Conservation (phyloP, 2,113 vertebrate genomes). For the Nestor notabilis region DNA sequence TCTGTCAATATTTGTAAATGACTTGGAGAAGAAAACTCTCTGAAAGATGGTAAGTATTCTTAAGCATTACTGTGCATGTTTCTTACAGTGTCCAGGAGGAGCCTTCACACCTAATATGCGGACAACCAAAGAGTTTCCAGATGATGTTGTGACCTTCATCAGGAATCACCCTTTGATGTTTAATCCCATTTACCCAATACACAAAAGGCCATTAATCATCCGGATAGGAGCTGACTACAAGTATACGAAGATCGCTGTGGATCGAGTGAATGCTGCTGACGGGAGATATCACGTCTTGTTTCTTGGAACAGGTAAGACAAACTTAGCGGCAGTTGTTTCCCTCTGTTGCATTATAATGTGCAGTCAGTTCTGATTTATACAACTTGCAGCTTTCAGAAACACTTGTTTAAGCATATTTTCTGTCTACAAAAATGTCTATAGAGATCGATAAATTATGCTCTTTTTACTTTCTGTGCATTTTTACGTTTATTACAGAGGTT, state of each 20-base stretch:
- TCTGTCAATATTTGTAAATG: not conserved
- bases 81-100: conserved; percentile 90
- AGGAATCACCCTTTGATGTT: conserved; percentile 98
- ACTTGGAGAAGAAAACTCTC: not conserved
- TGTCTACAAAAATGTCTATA: not conserved
- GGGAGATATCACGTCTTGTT: conserved; percentile 95
- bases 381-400: not conserved
- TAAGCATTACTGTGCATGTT: not conserved
- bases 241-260: conserved; percentile 93
- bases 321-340: not conserved
- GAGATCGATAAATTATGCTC: not conserved
- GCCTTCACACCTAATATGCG: conserved; percentile 93
- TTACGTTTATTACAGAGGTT: not conserved
- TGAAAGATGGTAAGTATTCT: not conserved
- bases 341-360: not conserved
- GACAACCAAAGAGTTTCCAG: conserved; percentile 96
- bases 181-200: conserved; percentile 91
- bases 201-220: conserved; percentile 89
- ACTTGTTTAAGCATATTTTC: not conserved
- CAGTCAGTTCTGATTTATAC: not conserved
- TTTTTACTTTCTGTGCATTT: not conserved
- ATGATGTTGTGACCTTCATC: conserved; percentile 96
- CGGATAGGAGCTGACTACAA: conserved; percentile 92
- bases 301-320: conserved; percentile 89
- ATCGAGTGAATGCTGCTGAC: conserved; percentile 90